phyloP scores from a whole-genome alignment of 2,113 vertebrate genomes.

The Tupaia chinensis region DNA sequence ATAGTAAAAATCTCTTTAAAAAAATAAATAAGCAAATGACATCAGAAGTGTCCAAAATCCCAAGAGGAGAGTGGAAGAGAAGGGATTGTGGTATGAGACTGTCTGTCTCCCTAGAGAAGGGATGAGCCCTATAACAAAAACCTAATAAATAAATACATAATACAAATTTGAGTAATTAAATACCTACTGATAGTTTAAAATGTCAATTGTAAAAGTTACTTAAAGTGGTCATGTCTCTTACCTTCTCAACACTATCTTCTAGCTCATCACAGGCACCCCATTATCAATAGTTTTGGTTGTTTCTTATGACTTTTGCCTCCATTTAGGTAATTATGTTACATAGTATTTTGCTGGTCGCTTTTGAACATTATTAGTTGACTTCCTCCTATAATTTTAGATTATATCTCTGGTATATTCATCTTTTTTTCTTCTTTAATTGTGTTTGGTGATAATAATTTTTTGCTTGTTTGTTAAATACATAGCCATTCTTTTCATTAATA shows the following conservation, averaged over 20 bases:
- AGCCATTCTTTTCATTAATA: not conserved
- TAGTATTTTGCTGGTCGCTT: not conserved
- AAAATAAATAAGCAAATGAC: too few species aligned
- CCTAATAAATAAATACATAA: too few species aligned
- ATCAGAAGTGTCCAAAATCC: too few species aligned
- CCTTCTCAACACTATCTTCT: not conserved
- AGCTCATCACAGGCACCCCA: not conserved
- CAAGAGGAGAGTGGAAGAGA: too few species aligned
- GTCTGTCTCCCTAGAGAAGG: too few species aligned
- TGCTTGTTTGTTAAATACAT: not conserved
- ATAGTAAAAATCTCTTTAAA: too few species aligned
- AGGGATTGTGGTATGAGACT: too few species aligned
- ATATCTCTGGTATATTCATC: not conserved
- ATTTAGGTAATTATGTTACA: not conserved
- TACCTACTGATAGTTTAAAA: slow-evolving; percentile 18
- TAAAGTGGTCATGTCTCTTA: not conserved
- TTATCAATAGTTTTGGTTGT: not conserved
- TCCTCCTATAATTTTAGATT: not conserved
- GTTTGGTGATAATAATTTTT: not conserved
- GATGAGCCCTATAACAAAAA: too few species aligned
- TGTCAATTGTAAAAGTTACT: not conserved
- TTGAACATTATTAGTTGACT: not conserved
- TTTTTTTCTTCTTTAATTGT: not conserved
- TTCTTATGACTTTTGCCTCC: not conserved
- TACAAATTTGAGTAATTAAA: not conserved